Evolutionary conservation across 2,113 vertebrate genomes (phyloP).

Genomic region (Sakesphorus luctuosus): DNA sequence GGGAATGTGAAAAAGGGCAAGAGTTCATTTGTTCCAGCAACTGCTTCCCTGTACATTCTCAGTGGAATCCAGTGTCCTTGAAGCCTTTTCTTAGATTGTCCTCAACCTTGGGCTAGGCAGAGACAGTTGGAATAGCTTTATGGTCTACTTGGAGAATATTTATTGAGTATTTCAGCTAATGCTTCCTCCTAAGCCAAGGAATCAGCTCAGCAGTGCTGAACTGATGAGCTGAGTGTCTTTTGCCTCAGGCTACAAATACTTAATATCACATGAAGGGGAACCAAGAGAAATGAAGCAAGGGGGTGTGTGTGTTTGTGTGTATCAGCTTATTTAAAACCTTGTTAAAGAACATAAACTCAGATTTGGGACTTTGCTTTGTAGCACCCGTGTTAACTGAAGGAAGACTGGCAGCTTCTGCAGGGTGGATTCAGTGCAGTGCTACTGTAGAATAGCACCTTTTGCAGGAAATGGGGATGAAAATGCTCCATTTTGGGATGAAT

Average conservation of each 20-base stretch:
- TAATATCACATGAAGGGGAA: not conserved
- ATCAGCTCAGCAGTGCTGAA: slow-evolving; percentile 10
- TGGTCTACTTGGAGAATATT: not conserved
- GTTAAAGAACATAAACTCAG: not conserved
- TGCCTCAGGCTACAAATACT: slow-evolving; percentile 19
- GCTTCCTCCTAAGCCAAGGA: not conserved
- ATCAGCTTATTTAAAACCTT: not conserved
- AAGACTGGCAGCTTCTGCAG: not conserved
- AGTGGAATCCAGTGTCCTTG: not conserved
- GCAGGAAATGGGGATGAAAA: not conserved
- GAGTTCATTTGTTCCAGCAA: not conserved
- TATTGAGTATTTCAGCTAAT: not conserved
- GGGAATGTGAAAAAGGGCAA: not conserved
- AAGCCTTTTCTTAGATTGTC: not conserved
- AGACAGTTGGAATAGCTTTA: not conserved
- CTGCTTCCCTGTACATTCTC: not conserved
- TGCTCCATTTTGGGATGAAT: not conserved
- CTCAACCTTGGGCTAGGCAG: not conserved
- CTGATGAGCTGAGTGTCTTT: slow-evolving; percentile 36
- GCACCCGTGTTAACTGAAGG: not conserved
- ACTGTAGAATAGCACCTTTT: not conserved
- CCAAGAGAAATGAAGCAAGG: not conserved
- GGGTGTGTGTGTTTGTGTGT: not conserved
- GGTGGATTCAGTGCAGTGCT: not conserved
- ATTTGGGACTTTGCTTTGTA: not conserved